These are phyloP conservation scores for Operophtera brumata DNA, from an alignment of 2,888 invertebrate genomes.

Conservation along the genomic window DNA sequence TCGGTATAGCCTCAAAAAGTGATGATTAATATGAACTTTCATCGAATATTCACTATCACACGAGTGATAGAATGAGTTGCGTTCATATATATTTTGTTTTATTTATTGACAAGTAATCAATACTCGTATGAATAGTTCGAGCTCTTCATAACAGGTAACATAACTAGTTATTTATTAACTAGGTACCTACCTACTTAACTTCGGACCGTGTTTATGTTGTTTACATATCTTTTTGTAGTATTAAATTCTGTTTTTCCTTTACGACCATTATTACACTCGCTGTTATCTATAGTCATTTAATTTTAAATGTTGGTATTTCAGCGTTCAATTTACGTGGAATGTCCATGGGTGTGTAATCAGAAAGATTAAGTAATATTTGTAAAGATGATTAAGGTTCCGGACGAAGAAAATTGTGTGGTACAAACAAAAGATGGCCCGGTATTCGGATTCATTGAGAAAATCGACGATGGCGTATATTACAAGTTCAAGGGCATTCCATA, in stretches of 20 bases:
- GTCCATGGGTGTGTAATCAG: slow-evolving; percentile 3
- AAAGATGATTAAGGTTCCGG: slow-evolving; percentile 36
- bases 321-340: neutral
- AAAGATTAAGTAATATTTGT: neutral
- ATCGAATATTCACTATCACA: neutral
- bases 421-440: slow-evolving; percentile 59
- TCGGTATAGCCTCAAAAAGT: too few species aligned
- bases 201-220: neutral
- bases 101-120: neutral
- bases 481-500: slow-evolving; percentile 68
- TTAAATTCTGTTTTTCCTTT: neutral
- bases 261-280: neutral
- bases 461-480: slow-evolving; percentile 48
- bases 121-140: neutral
- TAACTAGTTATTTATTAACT: neutral
- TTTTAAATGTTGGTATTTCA: neutral
- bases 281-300: neutral
- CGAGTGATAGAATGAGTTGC: neutral
- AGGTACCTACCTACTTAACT: neutral
- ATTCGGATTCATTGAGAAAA: slow-evolving; percentile 54
- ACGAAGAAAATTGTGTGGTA: slow-evolving; percentile 36
- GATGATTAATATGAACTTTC: neutral
- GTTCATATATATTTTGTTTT: neutral
- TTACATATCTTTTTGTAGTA: too few species aligned
- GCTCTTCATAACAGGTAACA: neutral